Evolutionary conservation across 2,888 invertebrate species (phyloP).

Genomic region (Orthosia incerta): DNA sequence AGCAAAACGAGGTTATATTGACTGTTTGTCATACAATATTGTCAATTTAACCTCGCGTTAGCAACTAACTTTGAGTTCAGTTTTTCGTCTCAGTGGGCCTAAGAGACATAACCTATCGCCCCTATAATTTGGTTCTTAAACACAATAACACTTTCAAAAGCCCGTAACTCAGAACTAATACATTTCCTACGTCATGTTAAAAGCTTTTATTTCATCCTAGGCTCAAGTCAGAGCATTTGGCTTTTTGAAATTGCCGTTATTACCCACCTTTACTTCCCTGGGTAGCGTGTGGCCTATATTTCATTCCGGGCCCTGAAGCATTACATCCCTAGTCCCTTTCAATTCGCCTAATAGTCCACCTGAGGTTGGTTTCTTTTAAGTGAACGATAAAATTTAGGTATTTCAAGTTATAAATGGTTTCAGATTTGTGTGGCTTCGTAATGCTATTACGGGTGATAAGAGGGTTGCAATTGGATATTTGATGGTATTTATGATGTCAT

Average conservation of each 20-base stretch:
- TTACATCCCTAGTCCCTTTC: conserved; percentile 45
- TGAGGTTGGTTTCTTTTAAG: conserved; percentile 51
- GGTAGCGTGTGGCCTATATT: conserved; percentile 43
- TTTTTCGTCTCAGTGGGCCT: no score
- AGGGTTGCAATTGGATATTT: background rate
- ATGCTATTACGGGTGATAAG: conserved; percentile 6
- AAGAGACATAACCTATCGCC: background rate
- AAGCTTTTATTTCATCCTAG: conserved; percentile 48
- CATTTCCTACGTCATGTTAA: conserved; percentile 26
- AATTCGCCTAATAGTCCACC: conserved; percentile 56
- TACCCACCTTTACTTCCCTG: conserved; percentile 41
- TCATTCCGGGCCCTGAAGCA: conserved; percentile 39
- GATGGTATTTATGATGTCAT: background rate
- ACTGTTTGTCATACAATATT: no score
- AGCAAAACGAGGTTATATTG: no score
- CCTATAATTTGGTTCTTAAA: conserved; percentile 11
- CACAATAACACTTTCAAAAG: conserved; percentile 23
- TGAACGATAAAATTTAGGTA: conserved; percentile 39
- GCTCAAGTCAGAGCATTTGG: conserved; percentile 28
- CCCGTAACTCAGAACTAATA: conserved; percentile 20
- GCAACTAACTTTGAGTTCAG: no score
- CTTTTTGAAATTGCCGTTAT: conserved; percentile 56
- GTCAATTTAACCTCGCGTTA: no score
- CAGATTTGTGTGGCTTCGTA: conserved; percentile 20
- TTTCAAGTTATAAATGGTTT: conserved; percentile 29